A percentile compares a stretch with the other conserved stretches of the same genome.
Evolutionary conservation across 2,888 invertebrate species (phyloP).

Genomic region (Phaonia tiefii): DNA sequence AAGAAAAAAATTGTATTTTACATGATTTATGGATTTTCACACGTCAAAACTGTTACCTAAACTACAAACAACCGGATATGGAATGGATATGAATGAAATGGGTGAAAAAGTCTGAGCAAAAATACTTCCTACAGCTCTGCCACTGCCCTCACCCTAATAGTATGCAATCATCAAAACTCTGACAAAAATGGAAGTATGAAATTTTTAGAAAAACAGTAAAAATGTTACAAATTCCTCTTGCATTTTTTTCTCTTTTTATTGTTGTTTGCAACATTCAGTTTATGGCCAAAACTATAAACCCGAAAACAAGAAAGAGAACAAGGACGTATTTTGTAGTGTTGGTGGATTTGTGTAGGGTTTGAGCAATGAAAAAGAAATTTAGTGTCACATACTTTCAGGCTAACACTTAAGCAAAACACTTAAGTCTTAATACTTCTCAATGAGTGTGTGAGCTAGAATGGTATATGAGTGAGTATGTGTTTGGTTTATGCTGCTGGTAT

Average conservation of each 20-base stretch:
- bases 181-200: constrained; percentile 65
- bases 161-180: constrained; percentile 55
- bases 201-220: constrained; percentile 60
- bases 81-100: constrained; percentile 5
- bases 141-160: no score
- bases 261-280: constrained; percentile 13
- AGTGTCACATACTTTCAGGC: constrained; percentile 57
- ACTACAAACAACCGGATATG: constrained; percentile 67
- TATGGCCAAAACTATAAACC: constrained; percentile 46
- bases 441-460: constrained; percentile 3
- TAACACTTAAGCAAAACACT: constrained; percentile 61
- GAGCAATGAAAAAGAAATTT: neutral
- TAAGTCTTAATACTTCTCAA: constrained; percentile 55
- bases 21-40: constrained; percentile 75
- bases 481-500: constrained; percentile 14
- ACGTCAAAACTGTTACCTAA: constrained; percentile 68
- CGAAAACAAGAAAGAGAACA: constrained; percentile 23
- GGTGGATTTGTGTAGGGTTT: neutral
- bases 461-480: neutral
- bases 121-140: constrained; percentile 3
- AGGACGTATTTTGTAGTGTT: neutral
- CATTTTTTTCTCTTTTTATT: neutral
- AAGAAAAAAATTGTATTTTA: constrained; percentile 68
- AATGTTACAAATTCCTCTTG: constrained; percentile 61
- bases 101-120: constrained; percentile 7